Evolutionary conservation across 2,888 invertebrate species (phyloP), one percentile per base, ranked within the genome.

Genomic region (Polydrusus cervinus): DNA sequence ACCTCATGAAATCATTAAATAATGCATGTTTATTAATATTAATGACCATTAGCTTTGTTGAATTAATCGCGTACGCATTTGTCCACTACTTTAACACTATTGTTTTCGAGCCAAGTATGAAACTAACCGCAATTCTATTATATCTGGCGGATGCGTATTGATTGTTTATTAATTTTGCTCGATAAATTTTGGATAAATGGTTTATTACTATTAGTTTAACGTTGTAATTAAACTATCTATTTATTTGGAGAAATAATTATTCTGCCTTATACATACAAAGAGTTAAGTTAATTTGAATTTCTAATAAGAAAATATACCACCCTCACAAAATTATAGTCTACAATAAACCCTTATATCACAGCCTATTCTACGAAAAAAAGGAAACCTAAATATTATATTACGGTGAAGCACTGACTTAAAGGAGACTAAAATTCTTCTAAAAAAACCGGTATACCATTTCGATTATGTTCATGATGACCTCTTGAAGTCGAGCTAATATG

Each of bases 11-110:
- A 74, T 69, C 53, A 69, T 74, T 69, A 49, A 57, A 74, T 68
- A 64, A 55, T 45, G 51, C 68, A 53, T 74, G 74, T 69, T 69
- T 74, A 74, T 74, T 69, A 69, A 74, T 74, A 74, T 66, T 69
- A 74, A 74, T 74, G 64, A 38, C 66, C 25, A 60, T 64, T 55
- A 64, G 47, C 70, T 62, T 30, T 49, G 64, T 45, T n/a, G 64
- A 71, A 64, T 71, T 25, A 65, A 55, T 64, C 64, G 71, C 65
- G 64, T 64, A 30, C 43, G 51, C 38, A 60, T 60, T 60, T 60
- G 57, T 60, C 38, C 18, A 60, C 38, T 60, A 60, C 57, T 60
- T 60, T 60, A 60, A 60, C 57, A 60, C 57, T 38, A 60, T 60
- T 60, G 57, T 60, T 60, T 60, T 34, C 57, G 38, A 60, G 38